Evolutionary conservation across 2,113 vertebrate species (phyloP), one percentile per base, ranked within the genome.

Genomic region (Labeo rohita): DNA sequence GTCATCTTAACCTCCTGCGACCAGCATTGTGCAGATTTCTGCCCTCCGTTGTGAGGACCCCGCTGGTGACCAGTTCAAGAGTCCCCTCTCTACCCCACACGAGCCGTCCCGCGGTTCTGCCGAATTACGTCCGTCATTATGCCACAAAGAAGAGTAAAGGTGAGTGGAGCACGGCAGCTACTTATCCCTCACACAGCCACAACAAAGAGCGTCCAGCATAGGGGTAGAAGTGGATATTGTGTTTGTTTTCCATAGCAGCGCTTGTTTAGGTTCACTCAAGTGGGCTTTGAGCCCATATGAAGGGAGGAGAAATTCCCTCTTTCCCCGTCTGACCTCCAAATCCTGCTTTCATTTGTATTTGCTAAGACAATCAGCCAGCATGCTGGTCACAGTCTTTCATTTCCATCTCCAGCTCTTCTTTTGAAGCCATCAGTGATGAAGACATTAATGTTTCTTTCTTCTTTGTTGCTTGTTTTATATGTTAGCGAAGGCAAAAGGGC

Each of bases 141-240:
- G 97, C 97, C 86, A 97, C 97, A 89, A 99, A 99, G 92, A 99
- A 98, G 92, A 94, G 96, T 86, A 97, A 97, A 95, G 93, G 94
- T 94, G 56, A 90, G 94, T 88, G 84, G 54, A 59, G 86, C 56
- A 13, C 84, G 18, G 23, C 45, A 23, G 80, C 77, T 76, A n/a
- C 81, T 78, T 61, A 61, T 72, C 61, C 63, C 9, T 45, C 49
- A 66, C 50, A 47, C 63, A 70, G 8, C 87, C 83, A 88, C 87
- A 68, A 88, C 87, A 89, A 89, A 89, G 88, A 54, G 52, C 76
- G 34, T 18, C n/a, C 18, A 84, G 36, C 21, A 79, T 85, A 78
- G 70, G 89, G 84, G 84, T 54, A n/a, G 47, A 16, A 50, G 66
- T 23, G 39, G 59, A 54, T 74, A 49, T 81, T 21, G 10, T 52